Percentiles rank a stretch among this genome's conserved stretches.
These are phyloP conservation scores for Epinephelus fuscoguttatus DNA, from an alignment of 2,113 vertebrate genomes.

Conservation along the genomic window DNA sequence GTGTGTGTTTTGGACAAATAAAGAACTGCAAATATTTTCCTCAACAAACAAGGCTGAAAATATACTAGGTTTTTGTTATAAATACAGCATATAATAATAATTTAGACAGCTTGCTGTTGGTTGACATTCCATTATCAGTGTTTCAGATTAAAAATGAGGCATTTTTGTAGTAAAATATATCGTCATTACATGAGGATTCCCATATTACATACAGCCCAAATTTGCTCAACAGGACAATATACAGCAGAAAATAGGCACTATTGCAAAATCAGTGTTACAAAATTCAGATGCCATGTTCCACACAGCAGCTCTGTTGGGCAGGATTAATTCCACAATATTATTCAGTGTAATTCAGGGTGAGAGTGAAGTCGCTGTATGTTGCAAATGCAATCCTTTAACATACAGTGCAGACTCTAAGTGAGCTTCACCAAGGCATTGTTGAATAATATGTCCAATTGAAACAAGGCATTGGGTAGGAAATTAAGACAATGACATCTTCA, in stretches of 20 bases:
- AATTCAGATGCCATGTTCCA: constrained; percentile 32
- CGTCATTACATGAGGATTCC: background rate
- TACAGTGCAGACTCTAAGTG: background rate
- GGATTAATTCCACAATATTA: constrained; percentile 25
- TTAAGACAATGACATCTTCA: background rate
- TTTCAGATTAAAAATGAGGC: constrained; percentile 8
- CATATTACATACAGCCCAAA: constrained; percentile 8
- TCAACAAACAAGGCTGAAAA: background rate
- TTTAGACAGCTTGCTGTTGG: background rate
- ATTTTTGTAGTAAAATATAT: background rate
- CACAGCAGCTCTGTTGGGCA: constrained; percentile 39
- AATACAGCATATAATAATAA: background rate
- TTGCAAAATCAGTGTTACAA: constrained; percentile 8
- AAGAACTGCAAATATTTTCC: constrained; percentile 1
- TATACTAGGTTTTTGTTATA: background rate
- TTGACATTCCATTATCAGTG: constrained; percentile 10
- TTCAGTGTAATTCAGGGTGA: constrained; percentile 7
- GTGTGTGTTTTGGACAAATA: constrained; percentile 5
- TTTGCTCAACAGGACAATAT: background rate
- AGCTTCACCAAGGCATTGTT: constrained; percentile 6
- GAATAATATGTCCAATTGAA: constrained; percentile 13
- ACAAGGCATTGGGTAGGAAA: constrained; percentile 14
- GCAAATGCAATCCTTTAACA: background rate
- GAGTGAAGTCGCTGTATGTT: background rate
- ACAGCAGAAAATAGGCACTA: constrained; percentile 33